Evolutionary conservation across 2,113 vertebrate species (phyloP), one percentile per base, ranked within the genome.

Genomic region (Bubo blakistoni): DNA sequence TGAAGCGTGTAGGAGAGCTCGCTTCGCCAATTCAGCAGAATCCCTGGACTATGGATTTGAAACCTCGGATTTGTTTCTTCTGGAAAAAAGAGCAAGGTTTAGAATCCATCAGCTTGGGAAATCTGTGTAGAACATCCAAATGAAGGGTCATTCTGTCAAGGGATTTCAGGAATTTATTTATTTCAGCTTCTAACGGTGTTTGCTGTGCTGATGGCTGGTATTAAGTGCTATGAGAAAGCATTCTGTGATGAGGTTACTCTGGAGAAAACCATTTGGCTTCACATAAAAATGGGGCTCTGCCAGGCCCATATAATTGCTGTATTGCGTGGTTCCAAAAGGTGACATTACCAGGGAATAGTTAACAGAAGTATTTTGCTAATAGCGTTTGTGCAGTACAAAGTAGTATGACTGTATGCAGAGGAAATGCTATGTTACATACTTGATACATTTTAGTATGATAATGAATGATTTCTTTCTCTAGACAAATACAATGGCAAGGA

Each of bases 151-250:
- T 52, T 88, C 15, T 4, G 1, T 34, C 51, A 73, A 55, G 22
- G 51, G 54, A 74, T 79, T 91, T 81, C 63, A 94, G 69, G 38
- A 91, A 52, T 71, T 77, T 74, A 36, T 76, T 90, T 74, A 52
- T 78, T 24, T 78, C 40, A 5, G 65, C 47, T 85, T 84, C n/a
- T 87, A 79, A 74, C 16, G 21, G 18, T 47, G 12, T 32, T 90
- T 2, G 5, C 26, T 74, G 46, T 52, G 46, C 59, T 82, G 55
- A 79, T 61, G 20, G 52, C 42, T 87, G 72, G 6, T 81, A 0
- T 58, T 51, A 52, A 78, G 61, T 17, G 44, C 51, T 52, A 17
- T 14, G 29, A 79, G 42, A 49, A 86, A 78, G 6, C 13, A 22
- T 66, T n/a, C 63, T 91, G 46, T 73, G 55, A 44, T 7, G 10